Evolutionary conservation across 2,113 vertebrate genomes (phyloP).

Genomic region (Festucalex cinctus): DNA sequence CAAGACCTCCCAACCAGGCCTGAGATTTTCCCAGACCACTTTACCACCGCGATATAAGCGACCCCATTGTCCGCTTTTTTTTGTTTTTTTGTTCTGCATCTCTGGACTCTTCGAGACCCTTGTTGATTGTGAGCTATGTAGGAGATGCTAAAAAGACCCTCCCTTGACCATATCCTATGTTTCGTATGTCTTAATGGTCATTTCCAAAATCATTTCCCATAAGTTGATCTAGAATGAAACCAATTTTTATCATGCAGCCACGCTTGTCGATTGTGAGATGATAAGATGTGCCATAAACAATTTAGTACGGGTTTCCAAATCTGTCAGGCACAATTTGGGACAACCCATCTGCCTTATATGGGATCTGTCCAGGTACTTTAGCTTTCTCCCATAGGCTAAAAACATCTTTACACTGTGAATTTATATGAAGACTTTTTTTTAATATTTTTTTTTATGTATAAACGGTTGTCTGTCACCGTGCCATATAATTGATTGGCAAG

Average conservation of each 20-base stretch:
- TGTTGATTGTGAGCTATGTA: slow-evolving; percentile 49
- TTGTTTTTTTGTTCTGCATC: slow-evolving; percentile 23
- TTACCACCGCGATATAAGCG: slow-evolving; percentile 50
- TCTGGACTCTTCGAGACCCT: slow-evolving; percentile 39
- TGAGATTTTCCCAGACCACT: slow-evolving; percentile 69
- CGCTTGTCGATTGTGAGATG: too few relatives aligned
- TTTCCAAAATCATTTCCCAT: neutral
- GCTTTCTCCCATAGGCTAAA: too few relatives aligned
- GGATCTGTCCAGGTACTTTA: too few relatives aligned
- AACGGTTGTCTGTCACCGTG: too few relatives aligned
- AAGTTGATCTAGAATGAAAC: neutral
- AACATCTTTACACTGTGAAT: too few relatives aligned
- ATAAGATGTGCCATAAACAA: too few relatives aligned
- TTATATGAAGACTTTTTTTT: too few relatives aligned
- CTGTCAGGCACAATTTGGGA: too few relatives aligned
- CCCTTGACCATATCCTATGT: neutral
- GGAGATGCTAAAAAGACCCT: slow-evolving; percentile 29
- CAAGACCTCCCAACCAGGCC: slow-evolving; percentile 58
- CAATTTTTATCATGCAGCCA: too few relatives aligned
- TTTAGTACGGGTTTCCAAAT: too few relatives aligned
- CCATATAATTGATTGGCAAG: too few relatives aligned
- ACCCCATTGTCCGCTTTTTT: slow-evolving; percentile 51
- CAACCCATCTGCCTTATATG: neutral
- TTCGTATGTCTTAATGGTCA: neutral
- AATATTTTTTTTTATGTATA: too few relatives aligned